Conservation (phyloP, 1,140 invertebrate species). For the Eubasilissa regina region DNA sequence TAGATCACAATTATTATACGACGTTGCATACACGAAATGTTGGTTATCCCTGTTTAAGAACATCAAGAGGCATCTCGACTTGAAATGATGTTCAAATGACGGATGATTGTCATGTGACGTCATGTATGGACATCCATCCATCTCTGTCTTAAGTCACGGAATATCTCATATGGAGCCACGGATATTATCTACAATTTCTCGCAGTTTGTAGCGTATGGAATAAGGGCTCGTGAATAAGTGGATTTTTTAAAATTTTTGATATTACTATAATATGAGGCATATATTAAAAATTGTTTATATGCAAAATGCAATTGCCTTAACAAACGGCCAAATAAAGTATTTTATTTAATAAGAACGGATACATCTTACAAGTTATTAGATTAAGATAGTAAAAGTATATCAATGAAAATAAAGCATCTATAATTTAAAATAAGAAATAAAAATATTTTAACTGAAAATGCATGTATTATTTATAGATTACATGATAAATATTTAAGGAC, state of each 20-base stretch:
- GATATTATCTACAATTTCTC: background rate
- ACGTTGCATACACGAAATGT: no score
- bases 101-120: slow-evolving; percentile 30
- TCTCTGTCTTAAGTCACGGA: slow-evolving; percentile 12
- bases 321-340: background rate
- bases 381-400: background rate
- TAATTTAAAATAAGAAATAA: background rate
- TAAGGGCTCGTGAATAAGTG: no score
- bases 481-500: no score
- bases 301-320: background rate
- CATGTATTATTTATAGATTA: no score
- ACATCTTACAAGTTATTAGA: background rate
- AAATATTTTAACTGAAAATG: background rate
- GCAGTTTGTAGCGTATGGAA: no score
- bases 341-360: background rate
- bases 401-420: no score
- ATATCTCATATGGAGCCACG: background rate
- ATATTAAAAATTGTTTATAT: background rate
- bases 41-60: background rate
- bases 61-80: background rate
- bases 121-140: slow-evolving; percentile 21
- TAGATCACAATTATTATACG: no score
- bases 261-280: no score
- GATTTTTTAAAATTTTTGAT: no score
- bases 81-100: slow-evolving; percentile 25